phyloP scores from a whole-genome alignment of 2,113 vertebrate genomes.

The Oxyruncus cristatus region DNA sequence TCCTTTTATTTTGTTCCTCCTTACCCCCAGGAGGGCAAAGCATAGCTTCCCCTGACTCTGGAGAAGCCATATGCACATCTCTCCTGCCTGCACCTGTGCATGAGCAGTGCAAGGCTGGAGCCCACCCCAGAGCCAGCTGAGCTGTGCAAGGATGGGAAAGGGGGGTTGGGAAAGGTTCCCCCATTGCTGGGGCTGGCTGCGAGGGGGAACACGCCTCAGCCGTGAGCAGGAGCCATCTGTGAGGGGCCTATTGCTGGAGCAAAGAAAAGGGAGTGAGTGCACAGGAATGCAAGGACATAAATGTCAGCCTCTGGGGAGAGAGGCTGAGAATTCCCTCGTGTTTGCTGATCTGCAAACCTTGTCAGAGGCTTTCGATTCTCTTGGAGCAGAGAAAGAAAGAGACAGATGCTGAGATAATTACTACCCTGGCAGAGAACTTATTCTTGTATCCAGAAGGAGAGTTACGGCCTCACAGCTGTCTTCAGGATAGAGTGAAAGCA shows the following conservation, averaged over 20 bases:
- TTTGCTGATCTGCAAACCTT: conserved; percentile 39
- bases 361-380: conserved; percentile 1
- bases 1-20: not conserved
- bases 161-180: not conserved
- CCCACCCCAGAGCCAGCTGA: not conserved
- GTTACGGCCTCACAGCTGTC: conserved; percentile 49
- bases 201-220: rapidly evolving
- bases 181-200: not conserved
- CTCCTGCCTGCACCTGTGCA: not conserved
- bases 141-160: rapidly evolving
- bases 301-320: not conserved
- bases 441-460: conserved; percentile 60
- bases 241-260: not conserved
- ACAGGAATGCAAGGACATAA: not conserved
- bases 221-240: rapidly evolving
- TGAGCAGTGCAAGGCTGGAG: not conserved
- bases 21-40: rapidly evolving
- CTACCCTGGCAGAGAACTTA: conserved; percentile 45
- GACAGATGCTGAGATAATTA: conserved; percentile 61
- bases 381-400: not conserved
- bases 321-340: not conserved
- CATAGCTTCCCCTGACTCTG: not conserved
- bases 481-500: conserved; percentile 21
- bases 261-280: not conserved
- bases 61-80: not conserved